Percentiles rank a stretch among this genome's conserved stretches.
Evolutionary conservation across 2,888 invertebrate genomes (phyloP).

Genomic region (Pachymerium ferrugineum): DNA sequence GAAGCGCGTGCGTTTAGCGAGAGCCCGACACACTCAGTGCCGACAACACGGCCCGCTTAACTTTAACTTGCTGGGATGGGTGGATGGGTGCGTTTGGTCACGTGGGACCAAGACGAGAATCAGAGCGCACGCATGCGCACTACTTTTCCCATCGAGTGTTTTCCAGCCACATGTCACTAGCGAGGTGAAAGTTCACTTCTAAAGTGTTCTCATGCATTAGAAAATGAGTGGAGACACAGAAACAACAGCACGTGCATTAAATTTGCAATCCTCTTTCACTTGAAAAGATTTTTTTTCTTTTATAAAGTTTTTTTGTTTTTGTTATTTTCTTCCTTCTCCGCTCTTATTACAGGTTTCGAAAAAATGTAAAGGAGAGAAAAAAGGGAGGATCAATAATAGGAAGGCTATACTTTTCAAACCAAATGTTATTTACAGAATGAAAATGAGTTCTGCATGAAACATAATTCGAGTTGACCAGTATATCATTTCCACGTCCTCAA

Average conservation of each 20-base stretch:
- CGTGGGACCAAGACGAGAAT: conserved; percentile 25
- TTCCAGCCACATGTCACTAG: conserved; percentile 25
- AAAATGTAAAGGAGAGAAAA: not conserved
- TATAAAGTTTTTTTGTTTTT: not conserved
- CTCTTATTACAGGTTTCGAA: not conserved
- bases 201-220: conserved; percentile 27
- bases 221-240: conserved; percentile 27
- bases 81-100: conserved; percentile 23
- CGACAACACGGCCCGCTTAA: conserved; percentile 27
- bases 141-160: conserved; percentile 25
- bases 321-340: not conserved
- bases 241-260: conserved; percentile 24
- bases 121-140: conserved; percentile 21
- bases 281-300: not conserved
- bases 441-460: no score
- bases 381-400: conserved; percentile 4
- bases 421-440: not conserved
- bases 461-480: not conserved
- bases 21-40: conserved; percentile 12
- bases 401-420: conserved; percentile 12
- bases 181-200: conserved; percentile 23
- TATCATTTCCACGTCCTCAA: not conserved
- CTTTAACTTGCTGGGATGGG: conserved; percentile 24
- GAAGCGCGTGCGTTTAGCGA: not conserved
- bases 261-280: conserved; percentile 21